These are phyloP conservation scores for Ctena decussata DNA, from an alignment of 2,888 invertebrate species.

Conservation along the genomic window DNA sequence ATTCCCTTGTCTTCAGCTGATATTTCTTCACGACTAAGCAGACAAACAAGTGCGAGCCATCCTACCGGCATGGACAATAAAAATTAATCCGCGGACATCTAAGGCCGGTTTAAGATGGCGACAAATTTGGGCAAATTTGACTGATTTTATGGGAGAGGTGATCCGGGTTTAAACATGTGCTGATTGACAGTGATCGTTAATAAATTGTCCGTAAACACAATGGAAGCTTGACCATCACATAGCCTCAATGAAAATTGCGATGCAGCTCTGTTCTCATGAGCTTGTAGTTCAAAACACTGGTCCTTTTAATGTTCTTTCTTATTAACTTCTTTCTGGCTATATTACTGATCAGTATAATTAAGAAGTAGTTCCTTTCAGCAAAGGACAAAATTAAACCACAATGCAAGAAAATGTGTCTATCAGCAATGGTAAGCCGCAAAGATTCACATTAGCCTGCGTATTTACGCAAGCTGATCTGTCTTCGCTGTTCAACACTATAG, in stretches of 20 bases:
- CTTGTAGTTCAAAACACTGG: background rate
- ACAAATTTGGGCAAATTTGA: constrained; percentile 12
- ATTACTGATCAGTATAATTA: background rate
- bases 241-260: constrained; percentile 1
- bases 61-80: background rate
- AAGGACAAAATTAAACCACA: no score
- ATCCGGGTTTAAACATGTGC: constrained; percentile 6
- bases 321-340: background rate
- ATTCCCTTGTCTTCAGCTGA: background rate
- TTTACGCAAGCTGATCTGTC: no score
- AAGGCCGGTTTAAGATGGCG: background rate
- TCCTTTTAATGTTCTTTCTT: background rate
- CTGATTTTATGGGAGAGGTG: constrained; percentile 1
- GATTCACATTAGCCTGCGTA: no score
- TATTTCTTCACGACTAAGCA: constrained; percentile 1
- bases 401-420: no score
- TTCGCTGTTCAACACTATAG: no score
- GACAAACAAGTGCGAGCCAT: background rate
- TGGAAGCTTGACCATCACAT: constrained; percentile 13
- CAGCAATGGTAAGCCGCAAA: no score
- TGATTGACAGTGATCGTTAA: constrained; percentile 18
- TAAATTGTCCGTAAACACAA: constrained; percentile 20
- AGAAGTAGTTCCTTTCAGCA: no score
- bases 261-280: background rate
- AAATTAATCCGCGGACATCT: constrained; percentile 10